These are phyloP conservation scores for Hyposmocoma kahamanoa DNA, from an alignment of 1,140 invertebrate genomes.

Conservation along the genomic window DNA sequence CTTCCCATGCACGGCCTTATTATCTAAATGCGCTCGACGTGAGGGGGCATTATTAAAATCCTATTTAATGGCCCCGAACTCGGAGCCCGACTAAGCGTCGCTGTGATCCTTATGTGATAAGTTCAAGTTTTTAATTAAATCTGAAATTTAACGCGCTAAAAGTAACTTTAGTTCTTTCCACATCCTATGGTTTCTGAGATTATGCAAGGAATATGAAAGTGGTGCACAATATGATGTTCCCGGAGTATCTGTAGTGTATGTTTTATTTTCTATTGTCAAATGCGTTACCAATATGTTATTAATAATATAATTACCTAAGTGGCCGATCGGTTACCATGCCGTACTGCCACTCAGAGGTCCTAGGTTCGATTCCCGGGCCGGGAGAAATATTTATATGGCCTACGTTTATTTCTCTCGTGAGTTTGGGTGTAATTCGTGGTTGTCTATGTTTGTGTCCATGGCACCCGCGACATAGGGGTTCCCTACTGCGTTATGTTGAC, in stretches of 20 bases:
- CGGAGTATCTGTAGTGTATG: neutral
- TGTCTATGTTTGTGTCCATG: too few species aligned
- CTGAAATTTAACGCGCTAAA: slow-evolving; percentile 33
- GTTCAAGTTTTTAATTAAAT: slow-evolving; percentile 57
- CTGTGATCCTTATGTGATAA: slow-evolving; percentile 41
- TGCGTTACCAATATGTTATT: neutral
- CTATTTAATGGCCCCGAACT: slow-evolving; percentile 28
- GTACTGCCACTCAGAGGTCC: too few species aligned
- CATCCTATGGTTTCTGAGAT: slow-evolving; percentile 22
- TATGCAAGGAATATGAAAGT: neutral
- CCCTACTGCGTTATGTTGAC: too few species aligned
- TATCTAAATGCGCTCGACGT: slow-evolving; percentile 33
- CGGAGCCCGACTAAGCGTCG: slow-evolving; percentile 15
- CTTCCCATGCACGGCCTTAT: slow-evolving; percentile 15
- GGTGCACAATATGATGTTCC: neutral
- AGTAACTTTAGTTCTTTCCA: slow-evolving; percentile 17
- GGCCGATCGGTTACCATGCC: too few species aligned
- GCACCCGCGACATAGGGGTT: too few species aligned
- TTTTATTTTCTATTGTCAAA: neutral
- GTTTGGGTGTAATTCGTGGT: too few species aligned
- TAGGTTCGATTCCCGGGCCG: too few species aligned
- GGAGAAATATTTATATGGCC: too few species aligned
- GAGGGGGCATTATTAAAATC: slow-evolving; percentile 45
- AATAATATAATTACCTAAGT: neutral
- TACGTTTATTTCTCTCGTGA: too few species aligned